Conservation (phyloP, 2,888 invertebrate genomes). For the Pyrrhia umbra region DNA sequence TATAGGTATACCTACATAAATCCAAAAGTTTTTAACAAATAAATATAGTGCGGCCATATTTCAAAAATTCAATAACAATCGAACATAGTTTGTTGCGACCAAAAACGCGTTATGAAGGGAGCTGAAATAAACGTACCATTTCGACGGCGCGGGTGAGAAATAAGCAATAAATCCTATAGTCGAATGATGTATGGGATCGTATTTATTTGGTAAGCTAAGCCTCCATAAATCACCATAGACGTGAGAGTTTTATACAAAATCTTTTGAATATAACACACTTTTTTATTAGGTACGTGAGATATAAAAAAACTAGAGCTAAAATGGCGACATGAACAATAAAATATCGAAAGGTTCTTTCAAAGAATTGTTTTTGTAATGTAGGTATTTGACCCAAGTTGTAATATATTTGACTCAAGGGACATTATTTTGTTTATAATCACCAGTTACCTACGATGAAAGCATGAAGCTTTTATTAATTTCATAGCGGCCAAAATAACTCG, state of each 20-base stretch:
- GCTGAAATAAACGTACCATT: conserved; percentile 40
- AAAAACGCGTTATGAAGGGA: conserved; percentile 18
- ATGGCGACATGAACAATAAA: conserved; percentile 11
- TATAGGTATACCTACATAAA: too few species aligned
- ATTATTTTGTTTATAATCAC: conserved; percentile 11
- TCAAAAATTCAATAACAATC: conserved; percentile 28
- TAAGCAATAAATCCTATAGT: conserved; percentile 58
- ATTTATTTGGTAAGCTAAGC: conserved; percentile 60
- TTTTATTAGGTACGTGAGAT: conserved; percentile 17
- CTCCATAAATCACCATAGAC: conserved; percentile 62
- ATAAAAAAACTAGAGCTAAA: not conserved
- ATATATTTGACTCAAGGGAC: not conserved
- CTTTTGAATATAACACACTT: conserved; percentile 34
- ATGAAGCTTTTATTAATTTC: conserved; percentile 46
- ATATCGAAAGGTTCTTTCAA: not conserved
- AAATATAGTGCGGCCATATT: not conserved
- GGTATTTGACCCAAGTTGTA: too few species aligned
- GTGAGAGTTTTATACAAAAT: conserved; percentile 45
- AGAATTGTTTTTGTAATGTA: not conserved
- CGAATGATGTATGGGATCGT: conserved; percentile 62
- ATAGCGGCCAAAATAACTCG: conserved; percentile 8
- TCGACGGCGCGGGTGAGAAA: conserved; percentile 40
- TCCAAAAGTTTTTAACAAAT: not conserved
- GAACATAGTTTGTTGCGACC: conserved; percentile 18
- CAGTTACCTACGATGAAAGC: conserved; percentile 20